A percentile compares a stretch with the other conserved stretches of the same genome.
phyloP scores from a whole-genome alignment of 2,888 invertebrate species.

The Phaedon cochleariae region DNA sequence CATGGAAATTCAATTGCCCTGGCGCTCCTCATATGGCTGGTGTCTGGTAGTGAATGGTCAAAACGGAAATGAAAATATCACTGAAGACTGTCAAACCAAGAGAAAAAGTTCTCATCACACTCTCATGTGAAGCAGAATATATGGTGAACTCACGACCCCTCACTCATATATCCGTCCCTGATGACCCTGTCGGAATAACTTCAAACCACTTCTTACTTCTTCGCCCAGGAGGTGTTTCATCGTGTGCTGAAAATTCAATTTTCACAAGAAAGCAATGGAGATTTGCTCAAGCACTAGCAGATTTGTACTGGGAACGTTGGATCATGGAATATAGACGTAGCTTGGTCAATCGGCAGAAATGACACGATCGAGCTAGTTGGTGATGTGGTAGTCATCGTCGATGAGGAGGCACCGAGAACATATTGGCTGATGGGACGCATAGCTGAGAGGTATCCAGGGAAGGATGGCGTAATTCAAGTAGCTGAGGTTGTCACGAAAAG shows the following conservation, averaged over 20 bases:
- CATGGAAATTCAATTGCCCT: neutral
- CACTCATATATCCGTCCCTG: constrained; percentile 2
- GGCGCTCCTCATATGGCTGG: neutral
- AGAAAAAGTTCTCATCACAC: neutral
- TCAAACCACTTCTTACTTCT: neutral
- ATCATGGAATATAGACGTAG: constrained; percentile 55
- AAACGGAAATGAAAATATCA: no score
- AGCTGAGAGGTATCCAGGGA: neutral
- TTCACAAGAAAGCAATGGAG: constrained; percentile 7
- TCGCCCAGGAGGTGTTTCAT: neutral
- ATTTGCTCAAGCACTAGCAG: constrained; percentile 1
- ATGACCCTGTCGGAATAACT: neutral
- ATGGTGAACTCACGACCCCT: neutral
- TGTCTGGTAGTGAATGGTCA: neutral
- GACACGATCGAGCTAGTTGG: neutral
- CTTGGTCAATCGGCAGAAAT: constrained; percentile 59
- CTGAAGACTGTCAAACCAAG: neutral
- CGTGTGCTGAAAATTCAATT: neutral
- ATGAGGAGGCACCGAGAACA: constrained; percentile 15
- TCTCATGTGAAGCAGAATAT: neutral
- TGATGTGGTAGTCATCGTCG: constrained; percentile 14
- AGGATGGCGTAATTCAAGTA: constrained; percentile 13
- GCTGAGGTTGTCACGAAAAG: constrained; percentile 2
- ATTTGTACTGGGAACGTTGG: constrained; percentile 7
- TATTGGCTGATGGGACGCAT: constrained; percentile 11